A percentile compares a stretch with the other conserved stretches of the same genome.
phyloP scores from a whole-genome alignment of 2,113 vertebrate genomes.

The Cyanoramphus novaezelandiae region DNA sequence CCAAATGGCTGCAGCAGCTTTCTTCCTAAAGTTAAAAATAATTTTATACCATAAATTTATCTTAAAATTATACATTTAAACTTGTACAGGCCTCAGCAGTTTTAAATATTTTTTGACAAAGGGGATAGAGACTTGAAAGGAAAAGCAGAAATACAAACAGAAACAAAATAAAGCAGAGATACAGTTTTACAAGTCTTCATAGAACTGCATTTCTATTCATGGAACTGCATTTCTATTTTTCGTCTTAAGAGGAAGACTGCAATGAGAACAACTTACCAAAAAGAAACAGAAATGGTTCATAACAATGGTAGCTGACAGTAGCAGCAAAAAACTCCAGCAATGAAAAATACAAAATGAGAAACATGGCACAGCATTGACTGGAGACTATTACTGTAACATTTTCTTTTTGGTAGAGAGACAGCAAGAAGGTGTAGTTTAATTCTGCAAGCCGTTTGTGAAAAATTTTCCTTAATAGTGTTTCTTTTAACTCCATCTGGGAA shows the following conservation, averaged over 20 bases:
- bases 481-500: background rate
- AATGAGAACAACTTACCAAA: constrained; percentile 2
- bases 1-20: background rate
- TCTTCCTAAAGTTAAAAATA: background rate
- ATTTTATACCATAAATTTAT: background rate
- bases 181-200: background rate
- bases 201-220: background rate
- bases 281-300: background rate
- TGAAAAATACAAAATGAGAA: background rate
- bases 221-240: background rate
- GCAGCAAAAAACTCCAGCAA: constrained; percentile 5
- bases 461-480: background rate
- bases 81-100: background rate
- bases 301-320: background rate
- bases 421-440: background rate
- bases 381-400: background rate
- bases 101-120: background rate
- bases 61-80: background rate
- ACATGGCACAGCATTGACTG: background rate
- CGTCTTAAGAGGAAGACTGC: background rate
- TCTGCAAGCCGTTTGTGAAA: background rate
- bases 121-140: background rate
- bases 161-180: background rate
- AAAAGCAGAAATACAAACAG: background rate
- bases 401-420: background rate